Conservation (phyloP, 2,888 invertebrate genomes). For the Plebejus anna region DNA sequence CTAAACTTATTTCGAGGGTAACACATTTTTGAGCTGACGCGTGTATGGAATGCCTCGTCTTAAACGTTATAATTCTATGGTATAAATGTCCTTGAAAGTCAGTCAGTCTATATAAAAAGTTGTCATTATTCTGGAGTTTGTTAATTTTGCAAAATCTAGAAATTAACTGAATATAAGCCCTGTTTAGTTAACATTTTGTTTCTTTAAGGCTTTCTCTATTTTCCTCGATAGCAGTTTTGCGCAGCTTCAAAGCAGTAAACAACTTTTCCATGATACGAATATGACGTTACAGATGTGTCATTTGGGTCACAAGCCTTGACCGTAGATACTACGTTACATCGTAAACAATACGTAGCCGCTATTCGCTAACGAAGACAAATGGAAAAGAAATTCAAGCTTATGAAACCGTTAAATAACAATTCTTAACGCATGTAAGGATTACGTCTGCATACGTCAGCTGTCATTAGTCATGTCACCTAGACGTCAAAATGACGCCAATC, state of each 20-base stretch:
- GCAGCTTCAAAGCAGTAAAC: conserved; percentile 4
- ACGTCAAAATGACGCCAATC: neutral
- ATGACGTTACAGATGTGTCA: conserved; percentile 33
- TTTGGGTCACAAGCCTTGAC: conserved; percentile 40
- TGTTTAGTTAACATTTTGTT: too few species aligned
- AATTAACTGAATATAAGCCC: neutral
- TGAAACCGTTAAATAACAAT: conserved; percentile 23
- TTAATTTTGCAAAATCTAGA: neutral
- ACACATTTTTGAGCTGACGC: too few species aligned
- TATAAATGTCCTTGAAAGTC: too few species aligned
- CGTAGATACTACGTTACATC: conserved; percentile 37
- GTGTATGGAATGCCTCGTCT: too few species aligned
- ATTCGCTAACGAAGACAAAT: conserved; percentile 20
- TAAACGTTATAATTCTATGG: too few species aligned
- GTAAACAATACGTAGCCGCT: conserved; percentile 20
- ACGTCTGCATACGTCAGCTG: neutral
- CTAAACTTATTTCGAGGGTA: too few species aligned
- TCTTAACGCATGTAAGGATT: conserved; percentile 1
- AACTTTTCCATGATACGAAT: conserved; percentile 15
- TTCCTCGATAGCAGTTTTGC: neutral
- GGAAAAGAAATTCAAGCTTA: conserved; percentile 18
- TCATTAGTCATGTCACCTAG: neutral
- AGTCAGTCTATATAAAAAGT: too few species aligned
- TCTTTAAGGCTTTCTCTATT: neutral
- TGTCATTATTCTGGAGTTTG: neutral